phyloP scores from a whole-genome alignment of 2,113 vertebrate genomes.

The Talpa occidentalis region DNA sequence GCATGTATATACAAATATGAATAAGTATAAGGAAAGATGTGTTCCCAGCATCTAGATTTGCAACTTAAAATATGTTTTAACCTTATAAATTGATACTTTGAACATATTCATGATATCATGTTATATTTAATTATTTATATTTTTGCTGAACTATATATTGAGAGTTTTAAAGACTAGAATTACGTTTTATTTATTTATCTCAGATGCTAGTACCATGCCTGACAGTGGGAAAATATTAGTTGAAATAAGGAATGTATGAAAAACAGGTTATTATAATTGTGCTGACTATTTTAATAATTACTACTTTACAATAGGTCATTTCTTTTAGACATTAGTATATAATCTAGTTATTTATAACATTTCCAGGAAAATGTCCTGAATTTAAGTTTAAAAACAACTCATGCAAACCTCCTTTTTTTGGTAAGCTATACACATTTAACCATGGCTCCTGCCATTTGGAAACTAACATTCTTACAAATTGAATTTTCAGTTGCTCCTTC shows the following conservation, averaged over 20 bases:
- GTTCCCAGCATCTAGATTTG: background rate
- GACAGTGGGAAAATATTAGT: background rate
- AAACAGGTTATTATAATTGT: background rate
- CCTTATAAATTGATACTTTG: background rate
- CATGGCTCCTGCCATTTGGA: background rate
- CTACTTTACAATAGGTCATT: slow-evolving; percentile 7
- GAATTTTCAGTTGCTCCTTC: background rate
- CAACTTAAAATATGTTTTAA: slow-evolving; percentile 15
- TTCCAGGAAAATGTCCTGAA: background rate
- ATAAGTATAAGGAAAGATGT: background rate
- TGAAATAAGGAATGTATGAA: background rate
- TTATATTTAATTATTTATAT: slow-evolving; percentile 4
- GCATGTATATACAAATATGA: background rate
- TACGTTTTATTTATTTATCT: background rate
- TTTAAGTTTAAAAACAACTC: slow-evolving; percentile 1
- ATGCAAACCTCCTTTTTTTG: background rate
- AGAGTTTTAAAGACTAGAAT: background rate
- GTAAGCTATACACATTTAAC: background rate
- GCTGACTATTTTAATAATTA: background rate
- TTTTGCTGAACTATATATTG: background rate
- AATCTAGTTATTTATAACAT: background rate
- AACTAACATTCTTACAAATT: background rate
- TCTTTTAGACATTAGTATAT: background rate
- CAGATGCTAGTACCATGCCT: background rate
- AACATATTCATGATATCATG: background rate